Evolutionary conservation across 1,140 invertebrate genomes (phyloP).

Genomic region (Pseudomyrmex sp.): DNA sequence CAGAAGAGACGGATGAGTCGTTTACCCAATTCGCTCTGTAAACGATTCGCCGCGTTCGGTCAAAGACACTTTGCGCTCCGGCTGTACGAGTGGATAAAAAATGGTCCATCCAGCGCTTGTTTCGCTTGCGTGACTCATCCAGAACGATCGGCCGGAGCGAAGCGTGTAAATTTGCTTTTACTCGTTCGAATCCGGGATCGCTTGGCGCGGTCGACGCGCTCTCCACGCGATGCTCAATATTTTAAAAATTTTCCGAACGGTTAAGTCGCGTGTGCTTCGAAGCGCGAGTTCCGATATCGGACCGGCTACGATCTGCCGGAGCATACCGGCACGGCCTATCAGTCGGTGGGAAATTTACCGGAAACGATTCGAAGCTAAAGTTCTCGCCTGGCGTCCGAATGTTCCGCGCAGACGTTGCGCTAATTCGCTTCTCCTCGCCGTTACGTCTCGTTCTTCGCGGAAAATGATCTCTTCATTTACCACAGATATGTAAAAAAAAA

Average conservation of each 20-base stretch:
- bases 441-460: not conserved
- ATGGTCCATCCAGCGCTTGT: not conserved
- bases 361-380: constrained; percentile 55
- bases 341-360: constrained; percentile 54
- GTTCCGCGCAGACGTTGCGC: constrained; percentile 28
- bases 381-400: constrained; percentile 28
- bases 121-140: constrained; percentile 30
- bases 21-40: constrained; percentile 24
- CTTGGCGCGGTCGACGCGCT: not conserved
- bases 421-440: constrained; percentile 37
- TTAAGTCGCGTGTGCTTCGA: constrained; percentile 59
- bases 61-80: constrained; percentile 13
- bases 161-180: constrained; percentile 52
- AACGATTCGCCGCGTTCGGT: constrained; percentile 14
- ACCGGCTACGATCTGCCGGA: constrained; percentile 55
- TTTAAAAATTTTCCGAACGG: constrained; percentile 60
- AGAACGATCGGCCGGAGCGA: constrained; percentile 14
- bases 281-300: constrained; percentile 57
- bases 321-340: constrained; percentile 55
- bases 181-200: constrained; percentile 27
- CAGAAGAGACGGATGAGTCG: not conserved
- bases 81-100: constrained; percentile 33
- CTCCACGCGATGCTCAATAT: constrained; percentile 41
- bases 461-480: constrained; percentile 39
- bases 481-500: not conserved